These are phyloP conservation scores for Rhopalosiphum nymphaeae DNA, from an alignment of 2,888 invertebrate species.

Conservation along the genomic window DNA sequence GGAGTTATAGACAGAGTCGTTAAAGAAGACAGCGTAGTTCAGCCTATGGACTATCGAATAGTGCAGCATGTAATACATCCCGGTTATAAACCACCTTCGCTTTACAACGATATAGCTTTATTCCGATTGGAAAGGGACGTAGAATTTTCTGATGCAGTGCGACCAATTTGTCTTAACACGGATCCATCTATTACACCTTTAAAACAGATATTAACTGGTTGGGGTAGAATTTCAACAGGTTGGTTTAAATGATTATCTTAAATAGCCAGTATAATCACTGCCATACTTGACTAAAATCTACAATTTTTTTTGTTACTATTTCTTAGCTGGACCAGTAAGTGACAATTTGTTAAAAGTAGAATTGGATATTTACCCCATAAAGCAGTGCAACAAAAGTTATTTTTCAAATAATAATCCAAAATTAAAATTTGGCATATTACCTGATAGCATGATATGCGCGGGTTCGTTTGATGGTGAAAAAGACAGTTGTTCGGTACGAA, in stretches of 20 bases:
- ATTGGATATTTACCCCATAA: slow-evolving; percentile 57
- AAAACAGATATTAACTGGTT: slow-evolving; percentile 76
- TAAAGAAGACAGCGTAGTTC: slow-evolving; percentile 70
- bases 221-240: slow-evolving; percentile 73
- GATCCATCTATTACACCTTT: background rate
- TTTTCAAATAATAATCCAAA: slow-evolving; percentile 36
- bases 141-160: slow-evolving; percentile 73
- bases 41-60: slow-evolving; percentile 73
- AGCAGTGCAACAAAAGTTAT: slow-evolving; percentile 64
- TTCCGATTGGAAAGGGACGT: slow-evolving; percentile 74
- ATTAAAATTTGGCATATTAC: slow-evolving; percentile 65
- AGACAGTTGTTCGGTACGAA: slow-evolving; percentile 70
- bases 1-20: slow-evolving; percentile 38
- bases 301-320: background rate
- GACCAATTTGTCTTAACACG: slow-evolving; percentile 75
- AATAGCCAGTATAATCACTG: background rate
- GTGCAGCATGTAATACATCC: slow-evolving; percentile 73
- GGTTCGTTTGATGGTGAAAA: slow-evolving; percentile 71
- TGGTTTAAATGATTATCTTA: slow-evolving; percentile 49
- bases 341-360: slow-evolving; percentile 66
- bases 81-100: slow-evolving; percentile 73
- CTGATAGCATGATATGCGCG: slow-evolving; percentile 70
- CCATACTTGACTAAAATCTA: too few relatives aligned
- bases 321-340: slow-evolving; percentile 65
- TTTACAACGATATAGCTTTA: slow-evolving; percentile 78